phyloP scores from a whole-genome alignment of 1,140 invertebrate species.

The Leucophenga varia region DNA sequence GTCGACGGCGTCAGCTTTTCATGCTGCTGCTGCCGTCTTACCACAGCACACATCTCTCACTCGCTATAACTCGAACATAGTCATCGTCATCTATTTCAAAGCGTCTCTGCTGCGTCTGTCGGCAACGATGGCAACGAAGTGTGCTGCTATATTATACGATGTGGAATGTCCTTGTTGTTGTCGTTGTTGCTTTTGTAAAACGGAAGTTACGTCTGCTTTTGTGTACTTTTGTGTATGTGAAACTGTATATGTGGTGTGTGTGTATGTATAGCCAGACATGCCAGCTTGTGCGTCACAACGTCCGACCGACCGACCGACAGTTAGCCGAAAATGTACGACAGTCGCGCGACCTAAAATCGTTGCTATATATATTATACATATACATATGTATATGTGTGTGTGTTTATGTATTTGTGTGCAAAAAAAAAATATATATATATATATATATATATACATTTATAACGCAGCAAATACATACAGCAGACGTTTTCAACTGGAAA shows the following conservation, averaged over 20 bases:
- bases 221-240: conserved; percentile 18
- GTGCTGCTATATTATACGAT: too few relatives aligned
- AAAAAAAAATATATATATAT: too few relatives aligned
- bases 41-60: too few relatives aligned
- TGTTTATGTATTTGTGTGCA: conserved; percentile 13
- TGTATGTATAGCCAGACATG: conserved; percentile 14
- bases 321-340: conserved; percentile 37
- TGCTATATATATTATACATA: conserved; percentile 24
- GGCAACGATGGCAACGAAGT: too few relatives aligned
- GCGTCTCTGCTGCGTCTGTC: conserved; percentile 1
- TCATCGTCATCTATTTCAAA: too few relatives aligned
- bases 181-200: conserved; percentile 2
- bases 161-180: too few relatives aligned
- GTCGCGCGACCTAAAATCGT: conserved; percentile 45
- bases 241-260: too few relatives aligned
- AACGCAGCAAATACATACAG: background rate
- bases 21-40: background rate
- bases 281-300: too few relatives aligned
- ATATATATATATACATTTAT: too few relatives aligned
- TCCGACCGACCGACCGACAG: conserved; percentile 22
- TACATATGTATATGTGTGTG: conserved; percentile 5
- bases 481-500: too few relatives aligned
- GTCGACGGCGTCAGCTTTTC: conserved; percentile 3
- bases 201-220: conserved; percentile 7
- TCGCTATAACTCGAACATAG: background rate